Conservation (phyloP, 2,113 vertebrate genomes). For the Caranx ignobilis region DNA sequence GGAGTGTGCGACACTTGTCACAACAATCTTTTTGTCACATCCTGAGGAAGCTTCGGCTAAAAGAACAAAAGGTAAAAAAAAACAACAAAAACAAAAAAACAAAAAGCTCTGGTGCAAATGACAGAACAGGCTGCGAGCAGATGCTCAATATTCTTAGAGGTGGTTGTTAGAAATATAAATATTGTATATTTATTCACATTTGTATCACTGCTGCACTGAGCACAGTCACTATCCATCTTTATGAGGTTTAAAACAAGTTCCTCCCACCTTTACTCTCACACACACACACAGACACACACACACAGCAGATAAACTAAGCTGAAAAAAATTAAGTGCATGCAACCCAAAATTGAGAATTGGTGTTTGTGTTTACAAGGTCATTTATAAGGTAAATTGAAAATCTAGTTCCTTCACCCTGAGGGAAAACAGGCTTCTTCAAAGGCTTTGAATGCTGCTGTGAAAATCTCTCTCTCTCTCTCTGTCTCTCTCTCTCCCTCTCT, state of each 20-base stretch:
- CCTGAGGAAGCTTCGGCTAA: conserved; percentile 37
- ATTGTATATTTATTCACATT: conserved; percentile 23
- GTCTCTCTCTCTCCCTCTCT: not conserved
- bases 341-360: conserved; percentile 31
- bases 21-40: conserved; percentile 60
- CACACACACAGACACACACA: not conserved
- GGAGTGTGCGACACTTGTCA: conserved; percentile 63
- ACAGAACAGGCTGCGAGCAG: not conserved
- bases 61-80: conserved; percentile 30
- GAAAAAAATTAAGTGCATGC: conserved; percentile 17
- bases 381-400: conserved; percentile 50
- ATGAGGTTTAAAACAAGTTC: conserved; percentile 1
- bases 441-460: conserved; percentile 35
- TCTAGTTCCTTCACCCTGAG: conserved; percentile 6
- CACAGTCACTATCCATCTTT: not conserved
- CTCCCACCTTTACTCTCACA: not conserved
- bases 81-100: too few relatives aligned
- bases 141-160: conserved; percentile 30
- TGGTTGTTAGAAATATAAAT: conserved; percentile 11
- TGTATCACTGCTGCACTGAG: conserved; percentile 26
- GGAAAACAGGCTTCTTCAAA: conserved; percentile 54
- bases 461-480: conserved; percentile 2
- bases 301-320: not conserved
- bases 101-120: conserved; percentile 17
- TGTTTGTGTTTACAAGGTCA: conserved; percentile 56